Evolutionary conservation across 1,140 invertebrate genomes (phyloP).

Genomic region (Eubasilissa regina): DNA sequence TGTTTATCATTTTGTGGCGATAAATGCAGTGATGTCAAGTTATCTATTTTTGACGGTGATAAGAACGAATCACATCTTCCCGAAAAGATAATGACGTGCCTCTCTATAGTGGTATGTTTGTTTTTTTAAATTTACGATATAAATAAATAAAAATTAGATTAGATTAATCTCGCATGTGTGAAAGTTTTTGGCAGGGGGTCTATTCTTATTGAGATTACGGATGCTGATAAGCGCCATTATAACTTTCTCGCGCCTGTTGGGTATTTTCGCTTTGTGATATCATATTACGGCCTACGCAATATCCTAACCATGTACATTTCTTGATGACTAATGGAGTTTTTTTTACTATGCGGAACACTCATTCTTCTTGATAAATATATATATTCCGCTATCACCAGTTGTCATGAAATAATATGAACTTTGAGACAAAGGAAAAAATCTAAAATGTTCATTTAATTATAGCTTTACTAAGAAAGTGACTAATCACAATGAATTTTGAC

Average conservation of each 20-base stretch:
- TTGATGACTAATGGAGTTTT: conserved; percentile 69
- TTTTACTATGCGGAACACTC: conserved; percentile 39
- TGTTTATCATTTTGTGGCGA: conserved; percentile 75
- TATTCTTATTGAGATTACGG: conserved; percentile 67
- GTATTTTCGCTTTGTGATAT: conserved; percentile 75
- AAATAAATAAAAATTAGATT: conserved; percentile 15
- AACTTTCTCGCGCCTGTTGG: conserved; percentile 73
- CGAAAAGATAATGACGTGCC: conserved; percentile 72
- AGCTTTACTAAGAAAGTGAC: conserved; percentile 26
- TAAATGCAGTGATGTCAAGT: conserved; percentile 75
- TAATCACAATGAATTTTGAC: conserved; percentile 10
- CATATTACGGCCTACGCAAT: conserved; percentile 73
- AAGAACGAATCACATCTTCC: conserved; percentile 72
- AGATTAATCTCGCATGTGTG: conserved; percentile 59
- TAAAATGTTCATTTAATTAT: conserved; percentile 18
- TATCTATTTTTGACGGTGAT: conserved; percentile 74
- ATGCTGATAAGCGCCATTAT: conserved; percentile 74
- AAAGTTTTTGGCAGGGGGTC: conserved; percentile 72
- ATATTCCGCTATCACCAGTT: conserved; percentile 15
- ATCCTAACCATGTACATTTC: conserved; percentile 48
- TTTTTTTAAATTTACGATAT: conserved; percentile 30
- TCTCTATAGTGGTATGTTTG: conserved; percentile 69
- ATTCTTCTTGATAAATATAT: conserved; percentile 24
- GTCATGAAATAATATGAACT: conserved; percentile 39
- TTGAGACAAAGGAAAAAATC: conserved; percentile 51